Evolutionary conservation across 2,888 invertebrate genomes (phyloP).

Genomic region (Mantis religiosa): DNA sequence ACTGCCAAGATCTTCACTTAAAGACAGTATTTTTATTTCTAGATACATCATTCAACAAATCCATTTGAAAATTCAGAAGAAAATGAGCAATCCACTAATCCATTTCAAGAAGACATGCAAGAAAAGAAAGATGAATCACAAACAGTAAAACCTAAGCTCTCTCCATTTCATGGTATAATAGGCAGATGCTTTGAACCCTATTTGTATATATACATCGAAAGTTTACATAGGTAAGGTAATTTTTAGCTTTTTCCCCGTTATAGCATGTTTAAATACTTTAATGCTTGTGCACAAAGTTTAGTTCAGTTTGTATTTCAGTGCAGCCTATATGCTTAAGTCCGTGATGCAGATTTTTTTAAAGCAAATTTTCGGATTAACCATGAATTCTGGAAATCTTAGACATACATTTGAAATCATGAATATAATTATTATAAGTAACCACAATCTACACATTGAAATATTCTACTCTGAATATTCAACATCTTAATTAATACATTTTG

Average conservation of each 20-base stretch:
- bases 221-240: conserved; percentile 67
- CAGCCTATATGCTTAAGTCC: not conserved
- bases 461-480: too few relatives aligned
- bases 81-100: conserved; percentile 40
- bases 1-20: not conserved
- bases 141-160: conserved; percentile 36
- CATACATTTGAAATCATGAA: too few relatives aligned
- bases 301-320: not conserved
- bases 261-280: not conserved
- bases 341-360: too few relatives aligned
- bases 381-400: too few relatives aligned
- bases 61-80: conserved; percentile 34
- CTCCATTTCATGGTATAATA: conserved; percentile 75
- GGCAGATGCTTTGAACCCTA: conserved; percentile 93
- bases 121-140: conserved; percentile 34
- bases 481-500: too few relatives aligned
- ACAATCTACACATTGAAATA: too few relatives aligned
- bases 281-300: not conserved
- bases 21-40: not conserved
- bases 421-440: too few relatives aligned
- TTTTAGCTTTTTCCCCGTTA: not conserved
- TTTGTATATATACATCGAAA: conserved; percentile 91
- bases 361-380: too few relatives aligned
- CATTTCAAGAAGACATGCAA: conserved; percentile 42
- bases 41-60: conserved; percentile 26